A percentile compares a stretch with the other conserved stretches of the same genome.
These are phyloP conservation scores for Vanessa tameamea DNA, from an alignment of 1,140 invertebrate genomes.

Conservation along the genomic window DNA sequence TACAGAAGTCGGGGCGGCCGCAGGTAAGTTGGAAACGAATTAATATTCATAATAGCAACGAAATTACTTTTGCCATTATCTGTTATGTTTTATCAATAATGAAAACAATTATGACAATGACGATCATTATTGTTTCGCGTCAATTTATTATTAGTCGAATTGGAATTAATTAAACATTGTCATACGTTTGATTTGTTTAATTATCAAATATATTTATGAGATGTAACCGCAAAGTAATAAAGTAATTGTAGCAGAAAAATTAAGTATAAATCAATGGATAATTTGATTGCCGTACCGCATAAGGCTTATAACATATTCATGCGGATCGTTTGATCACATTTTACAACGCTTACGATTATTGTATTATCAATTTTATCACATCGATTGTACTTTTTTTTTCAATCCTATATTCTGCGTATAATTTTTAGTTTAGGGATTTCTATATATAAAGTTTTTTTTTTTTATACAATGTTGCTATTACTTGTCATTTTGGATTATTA, in stretches of 20 bases:
- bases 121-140: constrained; percentile 14
- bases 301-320: constrained; percentile 16
- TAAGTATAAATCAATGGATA: constrained; percentile 19
- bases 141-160: constrained; percentile 22
- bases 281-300: constrained; percentile 16
- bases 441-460: too few relatives aligned
- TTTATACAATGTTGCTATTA: too few relatives aligned
- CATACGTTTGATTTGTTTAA: constrained; percentile 22
- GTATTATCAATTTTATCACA: constrained; percentile 16
- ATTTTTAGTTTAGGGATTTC: neutral
- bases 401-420: neutral
- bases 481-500: too few relatives aligned
- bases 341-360: constrained; percentile 12
- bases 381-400: neutral
- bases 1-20: constrained; percentile 76
- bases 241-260: constrained; percentile 25
- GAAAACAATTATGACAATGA: constrained; percentile 14
- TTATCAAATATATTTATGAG: constrained; percentile 18
- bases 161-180: constrained; percentile 18
- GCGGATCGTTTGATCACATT: constrained; percentile 10
- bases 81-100: constrained; percentile 19
- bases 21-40: constrained; percentile 60
- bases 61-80: constrained; percentile 6
- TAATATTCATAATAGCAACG: constrained; percentile 23
- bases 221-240: constrained; percentile 19